These are phyloP conservation scores for Heliconius sara DNA, from an alignment of 2,888 invertebrate species.

Conservation along the genomic window DNA sequence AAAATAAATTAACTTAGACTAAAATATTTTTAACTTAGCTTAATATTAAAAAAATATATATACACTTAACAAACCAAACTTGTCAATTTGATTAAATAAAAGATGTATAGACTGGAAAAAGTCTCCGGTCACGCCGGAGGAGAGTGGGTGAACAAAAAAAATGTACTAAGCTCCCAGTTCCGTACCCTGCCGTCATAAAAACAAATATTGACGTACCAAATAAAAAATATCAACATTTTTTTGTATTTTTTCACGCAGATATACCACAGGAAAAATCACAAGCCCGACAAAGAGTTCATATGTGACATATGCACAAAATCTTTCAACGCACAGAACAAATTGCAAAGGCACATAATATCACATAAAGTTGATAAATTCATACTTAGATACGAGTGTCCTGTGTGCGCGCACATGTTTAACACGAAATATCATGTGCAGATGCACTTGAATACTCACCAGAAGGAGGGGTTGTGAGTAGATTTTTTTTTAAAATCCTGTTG, in stretches of 20 bases:
- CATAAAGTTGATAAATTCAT: slow-evolving; percentile 62
- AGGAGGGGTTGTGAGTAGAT: slow-evolving; percentile 65
- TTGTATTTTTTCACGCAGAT: slow-evolving; percentile 54
- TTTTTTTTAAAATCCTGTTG: not conserved
- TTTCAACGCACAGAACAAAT: slow-evolving; percentile 68
- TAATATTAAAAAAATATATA: too few species aligned
- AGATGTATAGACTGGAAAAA: too few species aligned
- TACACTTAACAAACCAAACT: too few species aligned
- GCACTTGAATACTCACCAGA: slow-evolving; percentile 73
- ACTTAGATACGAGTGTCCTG: slow-evolving; percentile 75
- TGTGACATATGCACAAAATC: slow-evolving; percentile 72
- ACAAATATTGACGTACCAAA: too few species aligned
- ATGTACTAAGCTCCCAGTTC: too few species aligned
- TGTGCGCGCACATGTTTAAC: slow-evolving; percentile 79
- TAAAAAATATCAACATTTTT: not conserved
- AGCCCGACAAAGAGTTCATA: slow-evolving; percentile 57
- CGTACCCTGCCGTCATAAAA: not conserved
- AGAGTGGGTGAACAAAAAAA: too few species aligned
- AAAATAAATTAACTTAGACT: too few species aligned
- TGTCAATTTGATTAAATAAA: too few species aligned
- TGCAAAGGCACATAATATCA: slow-evolving; percentile 64
- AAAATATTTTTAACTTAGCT: too few species aligned
- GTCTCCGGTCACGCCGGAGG: too few species aligned
- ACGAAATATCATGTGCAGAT: slow-evolving; percentile 74
- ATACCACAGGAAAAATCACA: slow-evolving; percentile 72